These are phyloP conservation scores for Pipistrellus pipistrellus DNA, from an alignment of 2,797 vertebrate species.

Conservation along the genomic window DNA sequence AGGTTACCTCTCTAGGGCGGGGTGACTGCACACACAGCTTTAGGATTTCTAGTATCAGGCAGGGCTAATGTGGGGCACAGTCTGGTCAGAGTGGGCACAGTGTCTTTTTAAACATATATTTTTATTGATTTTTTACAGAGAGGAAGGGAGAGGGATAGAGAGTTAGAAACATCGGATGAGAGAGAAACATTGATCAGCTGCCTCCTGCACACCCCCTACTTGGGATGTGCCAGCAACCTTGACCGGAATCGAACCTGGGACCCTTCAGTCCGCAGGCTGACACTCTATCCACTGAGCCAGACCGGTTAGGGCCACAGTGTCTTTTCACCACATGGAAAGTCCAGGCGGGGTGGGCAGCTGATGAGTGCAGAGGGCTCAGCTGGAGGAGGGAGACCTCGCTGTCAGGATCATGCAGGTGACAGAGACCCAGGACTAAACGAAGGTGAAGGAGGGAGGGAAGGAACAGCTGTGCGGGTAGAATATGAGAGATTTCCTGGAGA, in stretches of 20 bases:
- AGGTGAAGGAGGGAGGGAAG: background rate
- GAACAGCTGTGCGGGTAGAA: background rate
- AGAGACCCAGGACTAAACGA: background rate
- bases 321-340: background rate
- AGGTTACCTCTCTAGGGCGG: background rate
- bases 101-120: background rate
- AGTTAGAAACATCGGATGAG: no score
- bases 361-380: no score
- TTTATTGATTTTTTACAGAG: no score
- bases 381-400: background rate
- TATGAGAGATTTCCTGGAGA: background rate
- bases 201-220: no score
- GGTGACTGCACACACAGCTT: fast-evolving
- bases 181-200: no score
- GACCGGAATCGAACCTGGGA: no score
- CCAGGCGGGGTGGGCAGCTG: background rate
- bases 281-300: no score
- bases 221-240: no score
- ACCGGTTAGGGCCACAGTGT: background rate
- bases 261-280: no score
- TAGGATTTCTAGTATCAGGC: background rate
- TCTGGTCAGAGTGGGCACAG: background rate
- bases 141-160: no score
- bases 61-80: background rate
- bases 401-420: background rate